A percentile compares a stretch with the other conserved stretches of the same genome.
phyloP scores from a whole-genome alignment of 1,140 invertebrate genomes.

The Lamellibrachia luymesi region DNA sequence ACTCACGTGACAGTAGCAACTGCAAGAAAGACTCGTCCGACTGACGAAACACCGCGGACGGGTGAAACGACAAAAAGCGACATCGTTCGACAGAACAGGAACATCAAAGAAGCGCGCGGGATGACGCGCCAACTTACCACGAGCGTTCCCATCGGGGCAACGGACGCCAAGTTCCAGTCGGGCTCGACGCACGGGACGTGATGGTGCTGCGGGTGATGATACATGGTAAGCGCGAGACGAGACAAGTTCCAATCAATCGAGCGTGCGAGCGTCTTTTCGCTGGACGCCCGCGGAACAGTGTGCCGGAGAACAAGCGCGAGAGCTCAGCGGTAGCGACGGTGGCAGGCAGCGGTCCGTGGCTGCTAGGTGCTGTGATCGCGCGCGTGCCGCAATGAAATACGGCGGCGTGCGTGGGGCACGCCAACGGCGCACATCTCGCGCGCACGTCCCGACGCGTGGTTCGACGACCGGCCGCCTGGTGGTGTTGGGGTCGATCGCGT shows the following conservation, averaged over 20 bases:
- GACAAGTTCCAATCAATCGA: neutral
- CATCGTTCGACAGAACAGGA: neutral
- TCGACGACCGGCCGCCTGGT: neutral
- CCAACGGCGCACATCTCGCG: neutral
- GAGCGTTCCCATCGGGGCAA: neutral
- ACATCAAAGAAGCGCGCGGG: neutral
- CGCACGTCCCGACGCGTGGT: neutral
- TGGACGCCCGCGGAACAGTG: neutral
- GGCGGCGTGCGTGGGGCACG: neutral
- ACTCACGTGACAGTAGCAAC: neutral
- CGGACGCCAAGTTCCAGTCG: constrained; percentile 2
- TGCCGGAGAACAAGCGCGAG: neutral
- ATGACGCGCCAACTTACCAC: neutral
- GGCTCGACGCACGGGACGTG: neutral
- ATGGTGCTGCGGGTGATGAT: neutral
- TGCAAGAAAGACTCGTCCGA: neutral
- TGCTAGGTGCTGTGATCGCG: neutral
- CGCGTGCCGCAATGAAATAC: neutral
- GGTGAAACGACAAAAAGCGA: neutral
- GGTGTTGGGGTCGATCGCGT: neutral
- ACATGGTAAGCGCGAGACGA: neutral
- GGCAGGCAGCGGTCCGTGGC: too few relatives aligned
- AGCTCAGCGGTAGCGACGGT: neutral
- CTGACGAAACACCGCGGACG: neutral
- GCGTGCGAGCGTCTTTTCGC: neutral